phyloP scores from a whole-genome alignment of 2,888 invertebrate species.

The Ormyrus rosae region DNA sequence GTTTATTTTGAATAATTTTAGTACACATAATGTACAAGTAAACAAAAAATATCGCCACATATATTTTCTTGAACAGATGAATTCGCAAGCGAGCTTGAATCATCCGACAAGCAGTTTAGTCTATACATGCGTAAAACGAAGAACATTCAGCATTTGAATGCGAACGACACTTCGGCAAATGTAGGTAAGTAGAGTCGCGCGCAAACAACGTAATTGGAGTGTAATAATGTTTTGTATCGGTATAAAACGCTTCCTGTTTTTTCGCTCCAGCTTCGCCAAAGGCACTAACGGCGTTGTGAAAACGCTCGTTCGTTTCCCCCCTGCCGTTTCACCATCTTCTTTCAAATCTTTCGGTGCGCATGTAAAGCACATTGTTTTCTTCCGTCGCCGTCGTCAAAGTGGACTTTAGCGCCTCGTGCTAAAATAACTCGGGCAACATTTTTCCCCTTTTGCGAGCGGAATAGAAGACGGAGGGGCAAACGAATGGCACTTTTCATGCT shows the following conservation, averaged over 20 bases:
- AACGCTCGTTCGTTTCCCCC: neutral
- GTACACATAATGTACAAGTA: no score
- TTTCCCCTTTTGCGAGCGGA: neutral
- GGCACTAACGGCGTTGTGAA: neutral
- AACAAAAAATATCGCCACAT: no score
- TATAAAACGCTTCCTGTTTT: conserved; percentile 11
- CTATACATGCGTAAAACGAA: no score
- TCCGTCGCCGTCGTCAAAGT: conserved; percentile 20
- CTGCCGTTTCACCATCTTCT: neutral
- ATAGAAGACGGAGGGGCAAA: neutral
- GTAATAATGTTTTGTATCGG: conserved; percentile 33
- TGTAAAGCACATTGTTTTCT: conserved; percentile 25
- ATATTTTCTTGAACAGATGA: no score
- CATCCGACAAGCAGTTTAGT: no score
- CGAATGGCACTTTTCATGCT: neutral
- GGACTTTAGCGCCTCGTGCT: neutral
- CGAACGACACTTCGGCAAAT: no score
- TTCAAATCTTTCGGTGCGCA: conserved; percentile 26
- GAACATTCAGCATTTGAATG: no score
- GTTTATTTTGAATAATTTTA: no score
- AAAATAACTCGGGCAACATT: conserved; percentile 37
- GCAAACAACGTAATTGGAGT: conserved; percentile 41
- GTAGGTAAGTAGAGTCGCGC: no score
- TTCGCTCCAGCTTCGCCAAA: neutral
- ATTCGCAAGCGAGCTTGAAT: no score